These are phyloP conservation scores for Podarcis cretensis DNA, from an alignment of 2,113 vertebrate genomes.

Conservation along the genomic window DNA sequence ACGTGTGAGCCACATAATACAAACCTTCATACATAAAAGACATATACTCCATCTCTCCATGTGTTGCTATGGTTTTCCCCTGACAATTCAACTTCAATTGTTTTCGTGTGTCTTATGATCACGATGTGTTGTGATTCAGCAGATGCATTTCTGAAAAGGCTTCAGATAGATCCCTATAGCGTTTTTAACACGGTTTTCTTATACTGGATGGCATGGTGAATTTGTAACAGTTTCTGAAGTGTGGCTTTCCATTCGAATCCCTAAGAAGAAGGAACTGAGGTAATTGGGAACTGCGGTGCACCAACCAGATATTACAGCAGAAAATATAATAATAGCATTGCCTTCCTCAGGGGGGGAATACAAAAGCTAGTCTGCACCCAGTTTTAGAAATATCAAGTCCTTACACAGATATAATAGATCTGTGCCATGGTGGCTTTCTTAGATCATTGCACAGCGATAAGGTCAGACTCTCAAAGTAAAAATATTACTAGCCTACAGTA, in stretches of 20 bases:
- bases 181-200: slow-evolving; percentile 71
- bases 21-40: not conserved
- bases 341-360: slow-evolving; percentile 52
- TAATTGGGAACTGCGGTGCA: slow-evolving; percentile 61
- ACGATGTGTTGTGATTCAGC: slow-evolving; percentile 32
- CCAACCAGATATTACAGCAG: slow-evolving; percentile 60
- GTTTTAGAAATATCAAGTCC: slow-evolving; percentile 60
- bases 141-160: not conserved
- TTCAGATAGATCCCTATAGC: slow-evolving; percentile 6
- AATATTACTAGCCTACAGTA: slow-evolving; percentile 47
- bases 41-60: not conserved
- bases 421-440: slow-evolving; percentile 48
- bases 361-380: slow-evolving; percentile 44
- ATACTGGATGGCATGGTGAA: slow-evolving; percentile 64
- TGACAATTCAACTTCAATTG: slow-evolving; percentile 15
- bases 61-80: not conserved
- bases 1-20: not conserved
- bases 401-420: slow-evolving; percentile 53
- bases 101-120: not conserved
- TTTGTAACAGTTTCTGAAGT: slow-evolving; percentile 64
- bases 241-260: slow-evolving; percentile 66
- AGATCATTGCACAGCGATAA: slow-evolving; percentile 55
- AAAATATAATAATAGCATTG: slow-evolving; percentile 58
- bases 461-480: slow-evolving; percentile 48
- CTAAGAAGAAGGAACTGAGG: slow-evolving; percentile 60